phyloP scores from a whole-genome alignment of 2,888 invertebrate species.

The Vannuccia rotundouncinata region DNA sequence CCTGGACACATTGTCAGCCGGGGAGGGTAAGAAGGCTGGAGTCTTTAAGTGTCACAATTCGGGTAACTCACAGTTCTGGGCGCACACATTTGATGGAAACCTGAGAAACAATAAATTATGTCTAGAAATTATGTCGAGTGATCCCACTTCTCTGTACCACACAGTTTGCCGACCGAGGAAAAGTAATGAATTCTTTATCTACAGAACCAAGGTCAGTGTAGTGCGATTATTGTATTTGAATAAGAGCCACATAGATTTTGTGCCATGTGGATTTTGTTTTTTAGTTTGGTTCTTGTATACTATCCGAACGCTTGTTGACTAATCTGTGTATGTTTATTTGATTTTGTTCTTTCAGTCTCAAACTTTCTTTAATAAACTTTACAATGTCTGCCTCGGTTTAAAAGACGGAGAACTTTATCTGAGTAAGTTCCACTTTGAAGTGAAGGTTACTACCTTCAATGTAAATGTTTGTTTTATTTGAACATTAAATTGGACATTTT shows the following conservation, averaged over 20 bases:
- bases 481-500: too few relatives aligned
- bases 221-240: too few relatives aligned
- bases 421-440: too few relatives aligned
- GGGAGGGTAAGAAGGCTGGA: not conserved
- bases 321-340: too few relatives aligned
- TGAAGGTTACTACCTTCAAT: too few relatives aligned
- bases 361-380: too few relatives aligned
- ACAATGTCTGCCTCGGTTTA: too few relatives aligned
- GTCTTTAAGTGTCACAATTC: not conserved
- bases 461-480: too few relatives aligned
- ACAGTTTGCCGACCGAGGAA: not conserved
- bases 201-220: not conserved
- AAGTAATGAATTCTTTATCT: not conserved
- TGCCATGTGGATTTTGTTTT: not conserved
- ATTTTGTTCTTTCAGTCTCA: too few relatives aligned
- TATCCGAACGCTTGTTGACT: too few relatives aligned
- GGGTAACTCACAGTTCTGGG: slow-evolving; percentile 14
- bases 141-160: not conserved
- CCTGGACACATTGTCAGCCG: not conserved
- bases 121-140: not conserved
- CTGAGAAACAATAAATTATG: not conserved
- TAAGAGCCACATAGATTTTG: not conserved
- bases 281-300: too few relatives aligned
- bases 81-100: not conserved
- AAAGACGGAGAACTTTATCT: too few relatives aligned